phyloP scores from a whole-genome alignment of 2,888 invertebrate genomes.

The Cephalotes varians region DNA sequence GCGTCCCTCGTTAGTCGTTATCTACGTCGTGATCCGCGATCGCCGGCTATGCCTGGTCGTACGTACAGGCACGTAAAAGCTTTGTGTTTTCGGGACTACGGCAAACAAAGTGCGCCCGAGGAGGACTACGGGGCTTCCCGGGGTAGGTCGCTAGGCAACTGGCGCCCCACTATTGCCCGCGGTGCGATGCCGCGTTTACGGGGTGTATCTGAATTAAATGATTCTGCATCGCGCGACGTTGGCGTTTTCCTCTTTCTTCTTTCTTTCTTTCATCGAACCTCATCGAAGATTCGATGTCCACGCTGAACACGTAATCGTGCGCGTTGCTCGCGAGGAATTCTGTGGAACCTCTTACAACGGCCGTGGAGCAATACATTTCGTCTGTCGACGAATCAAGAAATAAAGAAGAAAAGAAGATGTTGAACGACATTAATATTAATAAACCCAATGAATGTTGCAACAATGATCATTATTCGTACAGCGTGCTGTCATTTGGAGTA shows the following conservation, averaged over 20 bases:
- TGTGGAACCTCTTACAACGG: not conserved
- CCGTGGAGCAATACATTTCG: not conserved
- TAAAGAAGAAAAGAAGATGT: not conserved
- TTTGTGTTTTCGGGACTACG: constrained; percentile 65
- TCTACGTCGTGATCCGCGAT: constrained; percentile 63
- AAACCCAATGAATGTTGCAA: not conserved
- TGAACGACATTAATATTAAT: not conserved
- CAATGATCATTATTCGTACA: not conserved
- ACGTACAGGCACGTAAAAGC: constrained; percentile 58
- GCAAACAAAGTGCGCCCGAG: constrained; percentile 65
- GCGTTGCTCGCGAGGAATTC: not conserved
- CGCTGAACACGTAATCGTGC: constrained; percentile 14
- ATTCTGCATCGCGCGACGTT: constrained; percentile 13
- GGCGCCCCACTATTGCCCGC: constrained; percentile 75
- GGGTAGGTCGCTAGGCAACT: constrained; percentile 80
- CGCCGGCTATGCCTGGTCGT: constrained; percentile 53
- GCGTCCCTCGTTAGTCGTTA: not conserved
- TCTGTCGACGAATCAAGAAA: not conserved
- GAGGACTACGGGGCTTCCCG: constrained; percentile 70
- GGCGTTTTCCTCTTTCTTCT: not conserved
- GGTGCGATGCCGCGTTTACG: constrained; percentile 61
- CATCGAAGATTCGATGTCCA: not conserved
- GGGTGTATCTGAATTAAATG: constrained; percentile 66
- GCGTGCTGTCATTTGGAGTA: not conserved
- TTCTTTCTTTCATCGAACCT: not conserved